Evolutionary conservation across 1,140 invertebrate species (phyloP).

Genomic region (Drosophila insularis): DNA sequence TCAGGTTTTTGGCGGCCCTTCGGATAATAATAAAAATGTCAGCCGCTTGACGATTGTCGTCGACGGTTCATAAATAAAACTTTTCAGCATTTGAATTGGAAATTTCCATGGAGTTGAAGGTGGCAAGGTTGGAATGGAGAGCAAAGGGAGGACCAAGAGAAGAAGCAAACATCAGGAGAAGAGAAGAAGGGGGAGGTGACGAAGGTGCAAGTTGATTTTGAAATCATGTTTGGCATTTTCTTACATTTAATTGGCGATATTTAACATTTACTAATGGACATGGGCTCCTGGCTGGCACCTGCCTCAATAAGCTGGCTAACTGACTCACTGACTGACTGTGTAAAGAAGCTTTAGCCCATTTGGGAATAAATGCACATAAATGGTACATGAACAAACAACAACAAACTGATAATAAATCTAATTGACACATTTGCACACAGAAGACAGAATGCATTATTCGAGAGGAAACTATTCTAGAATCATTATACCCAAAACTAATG

Average conservation of each 20-base stretch:
- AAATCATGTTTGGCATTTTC: constrained; percentile 58
- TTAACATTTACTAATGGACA: constrained; percentile 81
- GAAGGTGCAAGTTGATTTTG: constrained; percentile 29
- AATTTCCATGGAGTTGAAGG: constrained; percentile 29
- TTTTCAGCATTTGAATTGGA: constrained; percentile 75
- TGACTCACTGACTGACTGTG: constrained; percentile 18
- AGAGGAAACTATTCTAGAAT: background rate
- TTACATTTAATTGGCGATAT: constrained; percentile 76
- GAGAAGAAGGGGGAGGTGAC: too few relatives aligned
- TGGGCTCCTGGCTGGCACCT: constrained; percentile 60
- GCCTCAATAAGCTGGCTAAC: constrained; percentile 15
- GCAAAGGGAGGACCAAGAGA: background rate
- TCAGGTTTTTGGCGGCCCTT: constrained; percentile 54
- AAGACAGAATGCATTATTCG: background rate
- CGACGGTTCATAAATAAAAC: constrained; percentile 70
- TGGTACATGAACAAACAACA: constrained; percentile 40
- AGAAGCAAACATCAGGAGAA: background rate
- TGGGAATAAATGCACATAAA: constrained; percentile 37
- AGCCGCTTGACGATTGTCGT: constrained; percentile 62
- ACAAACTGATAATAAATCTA: constrained; percentile 81
- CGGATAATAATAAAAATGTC: constrained; percentile 77
- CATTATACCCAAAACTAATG: too few relatives aligned
- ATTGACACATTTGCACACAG: constrained; percentile 78
- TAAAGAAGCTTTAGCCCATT: constrained; percentile 19
- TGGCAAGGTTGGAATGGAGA: background rate